Base-by-base conservation (phyloP, 1,140 invertebrate genomes). In the Heliconius hermathena region DNA sequence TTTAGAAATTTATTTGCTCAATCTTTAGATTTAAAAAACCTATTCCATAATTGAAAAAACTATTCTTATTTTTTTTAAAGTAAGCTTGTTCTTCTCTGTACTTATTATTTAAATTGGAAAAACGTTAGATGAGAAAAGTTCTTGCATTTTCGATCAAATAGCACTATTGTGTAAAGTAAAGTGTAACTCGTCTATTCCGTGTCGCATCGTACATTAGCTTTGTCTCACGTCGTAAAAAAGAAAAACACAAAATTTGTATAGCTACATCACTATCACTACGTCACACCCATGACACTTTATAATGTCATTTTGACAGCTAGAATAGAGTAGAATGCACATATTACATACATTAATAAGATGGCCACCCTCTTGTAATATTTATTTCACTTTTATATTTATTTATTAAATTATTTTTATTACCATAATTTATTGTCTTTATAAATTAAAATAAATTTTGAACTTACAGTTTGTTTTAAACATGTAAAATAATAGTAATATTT, bases 91-190 rank as follows among this genome's bases (percentile, higher is more conserved):
- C 13, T 46, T 4, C 13, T 46, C 13, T 46, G 41, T 4, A 46
- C 13, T 13, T 16, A 46, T 46, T 11, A 46, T 16, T 46, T 46
- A 46, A 46, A 41, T 41, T 13, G 11, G 41, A 13, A 16, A 16
- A 46, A 46, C 3, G n/a, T n/a, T n/a, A n/a, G n/a, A n/a, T n/a
- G n/a, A n/a, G n/a, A n/a, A n/a, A n/a, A n/a, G n/a, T n/a, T n/a
- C 71, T 72, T 72, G 71, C 71, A 72, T n/a, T 38, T 20, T 72
- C 71, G 71, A 72, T 38, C 71, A 11, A 72, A 72, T 66, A 66
- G 26, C 60, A 66, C 60, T 66, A 26, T 26, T 66, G 60, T 66
- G 54, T 57, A 22, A 66, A 66, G 54, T 57, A 57, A 66, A 66
- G 13, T 66, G 60, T 29, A 66, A 66, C 20, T 66, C 60, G 26